Evolutionary conservation across 2,888 invertebrate genomes (phyloP), one percentile per base, ranked within the genome.

Genomic region (Incurvaria masculella): DNA sequence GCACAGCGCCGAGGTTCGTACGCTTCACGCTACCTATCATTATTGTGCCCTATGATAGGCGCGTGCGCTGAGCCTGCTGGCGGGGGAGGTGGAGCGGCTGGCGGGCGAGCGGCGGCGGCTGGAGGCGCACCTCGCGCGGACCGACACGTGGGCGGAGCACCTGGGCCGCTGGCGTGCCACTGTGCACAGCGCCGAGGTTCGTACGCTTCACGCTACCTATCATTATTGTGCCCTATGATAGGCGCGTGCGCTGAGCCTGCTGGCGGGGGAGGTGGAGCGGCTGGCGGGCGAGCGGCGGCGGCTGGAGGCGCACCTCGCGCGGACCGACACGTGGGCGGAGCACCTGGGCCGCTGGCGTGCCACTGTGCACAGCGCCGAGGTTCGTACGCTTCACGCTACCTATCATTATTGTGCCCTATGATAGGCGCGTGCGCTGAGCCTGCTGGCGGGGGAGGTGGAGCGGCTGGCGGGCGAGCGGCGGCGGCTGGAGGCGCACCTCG

Each of bases 271-370:
- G 69, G 89, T 94, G 55, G 91, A 91, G 59, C 85, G 87, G 72
- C 70, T 95, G 46, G 87, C 88, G 53, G 86, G 87, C 2, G 93
- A 94, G 61, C 88, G 89, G 61, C 75, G 88, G 53, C 85, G 91
- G 55, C 69, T 94, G 39, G 93, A 94, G 64, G 89, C 90, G 0
- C 94, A 95, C 69, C 79, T 94, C 46, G 83, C 87, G 16, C 81
- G 94, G 39, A 94, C 94, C 0, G 92, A 94, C 70, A 85, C 88
- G 44, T 95, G 95, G 95, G 89, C 91, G 0, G 92, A 93, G 57
- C 91, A 94, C 65, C 75, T 94, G 55, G 94, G 94, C 19, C 83
- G 84, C 54, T 95, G 95, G 95, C 83, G 88, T 51, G 93, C 93
- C 5, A 85, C 87, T 40, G 89, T 94, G 20, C 89, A 91, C 64